These are phyloP conservation scores for Ameiurus melas DNA, from an alignment of 2,113 vertebrate genomes.

Conservation along the genomic window DNA sequence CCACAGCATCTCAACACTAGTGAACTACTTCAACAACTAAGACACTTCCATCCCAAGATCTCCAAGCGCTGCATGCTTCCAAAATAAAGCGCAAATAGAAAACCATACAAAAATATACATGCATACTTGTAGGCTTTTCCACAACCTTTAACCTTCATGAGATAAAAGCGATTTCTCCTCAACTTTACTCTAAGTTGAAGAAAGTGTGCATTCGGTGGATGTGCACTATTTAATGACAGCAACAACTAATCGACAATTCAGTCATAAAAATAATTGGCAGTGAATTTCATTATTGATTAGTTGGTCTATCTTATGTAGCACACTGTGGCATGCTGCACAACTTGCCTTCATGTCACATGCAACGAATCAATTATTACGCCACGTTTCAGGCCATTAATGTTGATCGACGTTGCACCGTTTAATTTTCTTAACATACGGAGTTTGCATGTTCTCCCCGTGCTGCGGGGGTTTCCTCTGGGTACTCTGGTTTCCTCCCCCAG, in stretches of 20 bases:
- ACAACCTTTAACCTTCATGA: neutral
- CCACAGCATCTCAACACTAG: conserved; percentile 15
- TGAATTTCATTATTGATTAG: neutral
- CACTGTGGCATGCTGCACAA: neutral
- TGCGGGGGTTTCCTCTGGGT: no score
- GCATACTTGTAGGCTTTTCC: conserved; percentile 8
- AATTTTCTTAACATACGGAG: neutral
- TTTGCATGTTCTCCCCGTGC: no score
- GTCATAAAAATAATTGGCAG: neutral
- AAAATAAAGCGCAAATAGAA: conserved; percentile 11
- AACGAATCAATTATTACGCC: neutral
- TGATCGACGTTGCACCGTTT: neutral
- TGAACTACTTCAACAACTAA: conserved; percentile 12
- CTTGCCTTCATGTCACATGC: neutral
- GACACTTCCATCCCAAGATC: conserved; percentile 1
- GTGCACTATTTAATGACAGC: neutral
- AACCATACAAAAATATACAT: conserved; percentile 2
- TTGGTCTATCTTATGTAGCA: neutral
- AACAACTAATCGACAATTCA: neutral
- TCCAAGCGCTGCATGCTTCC: neutral
- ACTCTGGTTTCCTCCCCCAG: no score
- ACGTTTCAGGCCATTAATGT: neutral
- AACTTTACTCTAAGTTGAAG: neutral
- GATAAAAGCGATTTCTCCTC: neutral
- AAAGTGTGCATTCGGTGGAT: neutral